Evolutionary conservation across 2,113 vertebrate species (phyloP).

Genomic region (Mirounga angustirostris): DNA sequence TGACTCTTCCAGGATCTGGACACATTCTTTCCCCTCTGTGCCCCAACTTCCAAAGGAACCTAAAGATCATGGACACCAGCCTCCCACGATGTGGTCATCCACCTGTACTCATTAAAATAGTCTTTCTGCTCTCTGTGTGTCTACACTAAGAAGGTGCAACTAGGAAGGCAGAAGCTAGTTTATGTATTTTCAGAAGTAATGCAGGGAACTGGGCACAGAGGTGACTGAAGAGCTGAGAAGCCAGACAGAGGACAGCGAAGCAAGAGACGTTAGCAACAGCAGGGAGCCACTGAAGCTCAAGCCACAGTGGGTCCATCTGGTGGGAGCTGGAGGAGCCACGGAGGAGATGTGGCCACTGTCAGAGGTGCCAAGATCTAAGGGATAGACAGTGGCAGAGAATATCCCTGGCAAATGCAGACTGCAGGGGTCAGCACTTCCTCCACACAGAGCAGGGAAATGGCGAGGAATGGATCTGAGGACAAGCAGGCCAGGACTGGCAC

Average conservation of each 20-base stretch:
- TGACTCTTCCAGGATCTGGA: not conserved
- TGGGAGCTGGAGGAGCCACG: not conserved
- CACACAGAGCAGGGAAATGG: not conserved
- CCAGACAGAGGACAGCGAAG: not conserved
- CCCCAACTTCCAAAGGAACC: not conserved
- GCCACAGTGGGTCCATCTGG: not conserved
- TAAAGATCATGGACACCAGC: not conserved
- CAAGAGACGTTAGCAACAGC: not conserved
- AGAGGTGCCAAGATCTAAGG: not conserved
- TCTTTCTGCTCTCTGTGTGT: not conserved
- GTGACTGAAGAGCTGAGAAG: not conserved
- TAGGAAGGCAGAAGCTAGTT: not conserved
- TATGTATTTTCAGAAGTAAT: not conserved
- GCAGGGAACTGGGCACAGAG: not conserved
- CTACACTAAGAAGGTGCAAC: not conserved
- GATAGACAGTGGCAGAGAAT: not conserved
- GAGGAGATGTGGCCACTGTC: not conserved
- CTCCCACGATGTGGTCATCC: not conserved
- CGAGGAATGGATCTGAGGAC: not conserved
- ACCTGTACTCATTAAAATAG: not conserved
- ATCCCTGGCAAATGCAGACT: not conserved
- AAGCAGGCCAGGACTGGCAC: not conserved
- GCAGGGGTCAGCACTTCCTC: not conserved
- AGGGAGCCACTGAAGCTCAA: not conserved
- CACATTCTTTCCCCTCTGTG: not conserved